phyloP scores from a whole-genome alignment of 2,888 invertebrate genomes.

The Timandra comae region DNA sequence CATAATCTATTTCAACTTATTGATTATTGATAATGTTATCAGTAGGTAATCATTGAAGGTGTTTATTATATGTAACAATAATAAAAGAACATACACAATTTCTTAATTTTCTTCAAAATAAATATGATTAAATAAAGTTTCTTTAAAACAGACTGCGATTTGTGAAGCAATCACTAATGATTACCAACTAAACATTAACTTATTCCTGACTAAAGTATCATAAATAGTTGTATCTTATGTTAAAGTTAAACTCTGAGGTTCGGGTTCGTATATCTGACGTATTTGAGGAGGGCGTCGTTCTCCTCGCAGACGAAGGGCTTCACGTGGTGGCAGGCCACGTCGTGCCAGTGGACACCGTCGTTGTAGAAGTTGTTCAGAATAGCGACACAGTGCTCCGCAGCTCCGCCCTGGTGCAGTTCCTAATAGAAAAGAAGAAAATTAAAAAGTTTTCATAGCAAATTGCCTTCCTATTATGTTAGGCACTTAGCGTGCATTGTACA shows the following conservation, averaged over 20 bases:
- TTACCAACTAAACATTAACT: constrained; percentile 9
- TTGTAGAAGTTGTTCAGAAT: constrained; percentile 93
- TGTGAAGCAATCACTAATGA: too few species aligned
- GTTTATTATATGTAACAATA: too few species aligned
- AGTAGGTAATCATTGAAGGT: constrained; percentile 8
- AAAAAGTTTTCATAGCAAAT: too few species aligned
- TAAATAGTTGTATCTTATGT: constrained; percentile 14
- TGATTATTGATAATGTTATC: constrained; percentile 7
- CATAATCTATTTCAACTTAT: constrained; percentile 13
- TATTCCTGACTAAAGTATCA: constrained; percentile 17
- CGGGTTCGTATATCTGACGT: constrained; percentile 88
- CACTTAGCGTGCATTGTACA: too few species aligned
- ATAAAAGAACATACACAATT: neutral
- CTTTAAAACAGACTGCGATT: too few species aligned
- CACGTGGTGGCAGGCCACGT: constrained; percentile 93
- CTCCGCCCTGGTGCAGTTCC: constrained; percentile 88
- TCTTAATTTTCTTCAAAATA: neutral
- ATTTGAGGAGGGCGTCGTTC: constrained; percentile 89
- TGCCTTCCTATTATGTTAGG: too few species aligned
- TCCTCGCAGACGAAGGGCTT: constrained; percentile 94
- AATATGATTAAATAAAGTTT: too few species aligned
- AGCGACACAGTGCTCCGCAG: constrained; percentile 90
- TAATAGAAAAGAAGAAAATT: constrained; percentile 25
- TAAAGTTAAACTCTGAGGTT: constrained; percentile 80
- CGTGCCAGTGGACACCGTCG: constrained; percentile 93